Evolutionary conservation across 2,888 invertebrate species (phyloP).

Genomic region (Dastarcus helophoroides): DNA sequence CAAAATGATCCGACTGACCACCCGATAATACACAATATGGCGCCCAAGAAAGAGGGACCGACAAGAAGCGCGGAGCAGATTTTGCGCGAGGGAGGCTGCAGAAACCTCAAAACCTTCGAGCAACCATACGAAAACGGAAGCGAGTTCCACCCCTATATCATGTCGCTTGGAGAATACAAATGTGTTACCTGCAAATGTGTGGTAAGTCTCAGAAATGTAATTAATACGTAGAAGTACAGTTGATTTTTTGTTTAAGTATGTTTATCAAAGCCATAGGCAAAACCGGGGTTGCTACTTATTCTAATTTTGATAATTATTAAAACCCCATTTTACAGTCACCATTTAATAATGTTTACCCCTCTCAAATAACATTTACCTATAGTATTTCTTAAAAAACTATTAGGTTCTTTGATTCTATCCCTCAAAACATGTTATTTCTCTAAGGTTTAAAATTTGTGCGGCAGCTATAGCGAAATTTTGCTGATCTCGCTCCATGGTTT

Average conservation of each 20-base stretch:
- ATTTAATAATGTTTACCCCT: too few relatives aligned
- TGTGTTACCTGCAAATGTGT: slow-evolving; percentile 87
- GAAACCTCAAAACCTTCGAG: slow-evolving; percentile 47
- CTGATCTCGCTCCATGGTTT: too few relatives aligned
- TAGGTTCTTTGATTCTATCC: too few relatives aligned
- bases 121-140: slow-evolving; percentile 53
- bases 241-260: too few relatives aligned
- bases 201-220: slow-evolving; percentile 42
- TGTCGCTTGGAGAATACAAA: slow-evolving; percentile 80
- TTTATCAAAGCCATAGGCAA: too few relatives aligned
- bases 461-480: too few relatives aligned
- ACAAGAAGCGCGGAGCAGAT: slow-evolving; percentile 55
- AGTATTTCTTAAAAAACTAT: not conserved
- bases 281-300: too few relatives aligned
- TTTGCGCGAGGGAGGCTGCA: slow-evolving; percentile 70
- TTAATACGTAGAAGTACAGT: too few relatives aligned
- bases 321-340: too few relatives aligned
- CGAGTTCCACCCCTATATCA: slow-evolving; percentile 81
- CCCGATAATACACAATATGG: slow-evolving; percentile 25
- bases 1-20: slow-evolving; percentile 19
- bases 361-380: slow-evolving; percentile 1
- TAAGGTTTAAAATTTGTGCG: too few relatives aligned
- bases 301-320: too few relatives aligned
- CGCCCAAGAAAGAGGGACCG: slow-evolving; percentile 37
- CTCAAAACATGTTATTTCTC: too few relatives aligned